These are phyloP conservation scores for Melanotaenia maccullochi DNA, from an alignment of 2,797 vertebrate species.

Conservation along the genomic window DNA sequence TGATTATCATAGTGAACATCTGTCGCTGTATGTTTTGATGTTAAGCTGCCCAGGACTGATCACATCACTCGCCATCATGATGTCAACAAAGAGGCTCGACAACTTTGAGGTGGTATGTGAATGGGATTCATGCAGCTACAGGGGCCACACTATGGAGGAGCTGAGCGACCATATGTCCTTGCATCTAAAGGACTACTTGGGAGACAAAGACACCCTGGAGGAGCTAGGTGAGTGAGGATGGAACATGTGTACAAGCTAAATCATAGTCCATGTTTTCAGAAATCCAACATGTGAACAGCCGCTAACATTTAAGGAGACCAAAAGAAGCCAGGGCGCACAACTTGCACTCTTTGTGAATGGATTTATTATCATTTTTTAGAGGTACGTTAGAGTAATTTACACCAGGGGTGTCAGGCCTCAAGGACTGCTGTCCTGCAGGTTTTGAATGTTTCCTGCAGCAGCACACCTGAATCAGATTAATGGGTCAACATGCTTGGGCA, in stretches of 20 bases:
- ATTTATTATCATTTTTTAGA: not conserved
- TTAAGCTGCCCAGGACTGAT: constrained; percentile 1
- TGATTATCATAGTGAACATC: not conserved
- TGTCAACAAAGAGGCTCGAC: constrained; percentile 76
- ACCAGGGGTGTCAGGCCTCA: too few relatives aligned
- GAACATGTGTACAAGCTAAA: not conserved
- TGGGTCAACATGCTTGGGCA: too few relatives aligned
- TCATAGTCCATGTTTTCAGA: not conserved
- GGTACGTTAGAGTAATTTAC: not conserved
- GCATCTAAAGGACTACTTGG: constrained; percentile 77
- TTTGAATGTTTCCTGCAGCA: too few relatives aligned
- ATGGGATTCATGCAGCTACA: constrained; percentile 79
- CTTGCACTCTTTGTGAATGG: not conserved
- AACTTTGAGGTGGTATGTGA: constrained; percentile 75
- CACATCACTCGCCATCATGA: constrained; percentile 30
- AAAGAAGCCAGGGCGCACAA: too few relatives aligned
- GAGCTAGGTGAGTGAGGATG: constrained; percentile 79
- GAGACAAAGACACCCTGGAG: constrained; percentile 83
- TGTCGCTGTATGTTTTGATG: not conserved
- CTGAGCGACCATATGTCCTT: constrained; percentile 79
- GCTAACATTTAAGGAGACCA: too few relatives aligned
- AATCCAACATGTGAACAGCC: too few relatives aligned
- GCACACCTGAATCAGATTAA: too few relatives aligned
- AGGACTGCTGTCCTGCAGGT: too few relatives aligned
- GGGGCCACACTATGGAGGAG: constrained; percentile 75